These are phyloP conservation scores for Catharus ustulatus DNA, from an alignment of 2,797 vertebrate species.

Conservation along the genomic window DNA sequence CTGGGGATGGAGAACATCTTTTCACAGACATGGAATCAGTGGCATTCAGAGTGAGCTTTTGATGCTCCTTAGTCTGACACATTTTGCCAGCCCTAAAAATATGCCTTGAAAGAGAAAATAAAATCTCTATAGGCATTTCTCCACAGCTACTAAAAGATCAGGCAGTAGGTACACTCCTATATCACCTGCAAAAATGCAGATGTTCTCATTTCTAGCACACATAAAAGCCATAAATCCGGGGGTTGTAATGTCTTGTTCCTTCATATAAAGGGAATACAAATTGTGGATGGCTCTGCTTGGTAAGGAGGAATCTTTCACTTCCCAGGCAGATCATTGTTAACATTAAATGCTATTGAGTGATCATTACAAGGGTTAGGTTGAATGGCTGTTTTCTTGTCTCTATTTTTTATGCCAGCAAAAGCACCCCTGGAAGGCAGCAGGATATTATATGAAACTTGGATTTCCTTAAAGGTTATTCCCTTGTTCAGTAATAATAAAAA, in stretches of 20 bases:
- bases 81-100: constrained; percentile 7
- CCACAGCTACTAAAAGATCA: not conserved
- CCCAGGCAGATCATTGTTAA: not conserved
- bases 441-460: not conserved
- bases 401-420: not conserved
- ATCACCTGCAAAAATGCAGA: constrained; percentile 38
- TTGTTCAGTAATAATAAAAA: not conserved
- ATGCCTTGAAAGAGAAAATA: not conserved
- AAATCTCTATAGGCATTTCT: not conserved
- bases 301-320: constrained; percentile 17
- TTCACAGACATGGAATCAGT: not conserved
- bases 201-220: constrained; percentile 4
- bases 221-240: constrained; percentile 24
- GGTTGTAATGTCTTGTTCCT: not conserved
- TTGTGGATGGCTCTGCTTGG: not conserved
- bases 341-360: not conserved
- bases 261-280: constrained; percentile 2
- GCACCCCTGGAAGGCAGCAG: not conserved
- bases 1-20: not conserved
- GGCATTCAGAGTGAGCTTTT: not conserved
- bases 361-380: not conserved
- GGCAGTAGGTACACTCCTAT: not conserved
- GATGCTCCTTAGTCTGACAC: not conserved
- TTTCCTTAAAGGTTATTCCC: not conserved
- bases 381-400: not conserved